A percentile compares a stretch with the other conserved stretches of the same genome.
Conservation (phyloP, 2,797 vertebrate species). For the Acanthopagrus latus region DNA sequence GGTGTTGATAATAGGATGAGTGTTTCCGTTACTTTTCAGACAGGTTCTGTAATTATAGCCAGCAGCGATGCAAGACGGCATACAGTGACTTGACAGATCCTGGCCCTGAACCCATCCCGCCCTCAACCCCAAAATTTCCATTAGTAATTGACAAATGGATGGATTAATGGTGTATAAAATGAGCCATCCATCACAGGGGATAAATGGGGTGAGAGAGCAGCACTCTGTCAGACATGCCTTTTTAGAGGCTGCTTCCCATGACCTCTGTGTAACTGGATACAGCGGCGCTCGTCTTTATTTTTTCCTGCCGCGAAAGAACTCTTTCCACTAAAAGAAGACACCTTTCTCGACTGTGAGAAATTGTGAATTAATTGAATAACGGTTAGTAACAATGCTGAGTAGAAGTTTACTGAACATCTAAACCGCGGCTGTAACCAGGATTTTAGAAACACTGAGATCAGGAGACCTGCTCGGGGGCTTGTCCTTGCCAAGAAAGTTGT, state of each 20-base stretch:
- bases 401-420: not conserved
- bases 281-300: slow-evolving; percentile 20
- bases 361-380: not conserved
- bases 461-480: no score
- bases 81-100: slow-evolving; percentile 66
- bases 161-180: slow-evolving; percentile 83
- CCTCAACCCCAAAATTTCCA: slow-evolving; percentile 65
- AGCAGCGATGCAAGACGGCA: slow-evolving; percentile 70
- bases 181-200: slow-evolving; percentile 74
- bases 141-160: slow-evolving; percentile 81
- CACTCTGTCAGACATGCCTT: slow-evolving; percentile 53
- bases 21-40: slow-evolving; percentile 45
- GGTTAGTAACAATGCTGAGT: not conserved
- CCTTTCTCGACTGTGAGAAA: not conserved
- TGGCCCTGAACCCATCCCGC: slow-evolving; percentile 12
- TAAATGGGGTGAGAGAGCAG: slow-evolving; percentile 71
- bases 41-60: slow-evolving; percentile 68
- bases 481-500: no score
- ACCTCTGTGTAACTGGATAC: slow-evolving; percentile 52
- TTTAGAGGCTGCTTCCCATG: slow-evolving; percentile 52
- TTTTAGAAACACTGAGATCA: no score
- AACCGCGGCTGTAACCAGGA: no score
- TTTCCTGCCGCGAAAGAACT: not conserved
- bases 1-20: slow-evolving; percentile 42
- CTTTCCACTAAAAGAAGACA: not conserved